Percentiles rank a stretch among this genome's conserved stretches.
These are phyloP conservation scores for Ips nitidus DNA, from an alignment of 1,140 invertebrate genomes.

Conservation along the genomic window DNA sequence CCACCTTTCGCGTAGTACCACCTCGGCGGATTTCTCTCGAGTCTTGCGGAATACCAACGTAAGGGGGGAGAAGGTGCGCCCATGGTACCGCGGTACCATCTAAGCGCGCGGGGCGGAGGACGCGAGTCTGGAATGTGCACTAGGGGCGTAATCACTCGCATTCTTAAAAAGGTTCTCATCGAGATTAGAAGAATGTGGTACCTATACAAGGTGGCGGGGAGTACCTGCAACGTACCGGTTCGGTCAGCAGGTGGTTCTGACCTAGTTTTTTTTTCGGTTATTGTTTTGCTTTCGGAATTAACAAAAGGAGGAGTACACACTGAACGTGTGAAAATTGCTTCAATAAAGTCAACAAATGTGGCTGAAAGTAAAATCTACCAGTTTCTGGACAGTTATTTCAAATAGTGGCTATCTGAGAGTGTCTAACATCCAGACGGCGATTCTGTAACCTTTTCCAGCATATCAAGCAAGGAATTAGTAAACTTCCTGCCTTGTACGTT, in stretches of 20 bases:
- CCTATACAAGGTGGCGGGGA: neutral
- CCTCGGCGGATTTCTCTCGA: constrained; percentile 18
- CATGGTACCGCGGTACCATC: constrained; percentile 14
- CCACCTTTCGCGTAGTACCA: constrained; percentile 21
- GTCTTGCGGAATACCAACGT: constrained; percentile 20
- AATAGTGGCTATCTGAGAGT: no score
- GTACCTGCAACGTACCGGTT: constrained; percentile 1
- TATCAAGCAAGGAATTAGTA: no score
- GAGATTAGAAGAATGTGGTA: neutral
- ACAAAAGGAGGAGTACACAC: no score
- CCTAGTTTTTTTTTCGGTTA: constrained; percentile 3
- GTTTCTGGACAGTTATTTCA: no score
- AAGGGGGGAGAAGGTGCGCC: constrained; percentile 21
- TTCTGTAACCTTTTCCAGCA: no score
- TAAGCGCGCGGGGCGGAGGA: neutral
- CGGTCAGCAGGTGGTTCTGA: constrained; percentile 10
- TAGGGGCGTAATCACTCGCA: neutral
- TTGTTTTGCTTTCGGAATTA: no score
- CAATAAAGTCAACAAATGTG: no score
- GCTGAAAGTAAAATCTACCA: no score
- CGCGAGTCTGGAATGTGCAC: constrained; percentile 7
- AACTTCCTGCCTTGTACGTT: no score
- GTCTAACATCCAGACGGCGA: no score
- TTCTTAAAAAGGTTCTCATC: neutral
- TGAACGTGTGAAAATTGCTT: no score